Evolutionary conservation across 2,888 invertebrate species (phyloP), one percentile per base, ranked within the genome.

Genomic region (Ennomos fuscantarius): DNA sequence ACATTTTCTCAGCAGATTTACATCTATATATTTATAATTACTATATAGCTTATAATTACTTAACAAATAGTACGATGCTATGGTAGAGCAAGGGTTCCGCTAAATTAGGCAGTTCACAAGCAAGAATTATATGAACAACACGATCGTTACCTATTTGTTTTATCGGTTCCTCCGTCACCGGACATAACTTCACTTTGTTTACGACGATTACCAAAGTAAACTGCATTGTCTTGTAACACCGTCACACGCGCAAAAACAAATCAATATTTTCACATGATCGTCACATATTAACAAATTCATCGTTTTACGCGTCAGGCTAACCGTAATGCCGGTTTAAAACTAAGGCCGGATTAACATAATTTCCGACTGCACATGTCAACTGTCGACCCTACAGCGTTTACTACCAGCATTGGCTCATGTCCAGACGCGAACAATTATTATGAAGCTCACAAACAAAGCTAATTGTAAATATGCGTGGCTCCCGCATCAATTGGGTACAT

Each of bases 401-500:
- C 82, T 82, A 82, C 78, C 71, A 82, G 81, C 84, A 84, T 78
- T 83, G 81, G 84, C 81, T 77, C 76, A 72, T 74, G 79, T 83
- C 84, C 81, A 83, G 78, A 76, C 47, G 41, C n/a, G 31, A 79
- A 80, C 84, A 81, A 84, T 86, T 85, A 88, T 84, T 83, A 85
- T 82, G 84, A 86, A 68, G 74, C 74, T 69, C 77, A 79, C 81
- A 81, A 81, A 84, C 86, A 85, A 79, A 84, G 87, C 85, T 91
- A 91, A 91, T 89, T 89, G 89, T 87, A 85, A 82, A 83, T 79
- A 79, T 81, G 76, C 71, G 86, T 78, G 70, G 56, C 89, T 89
- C 91, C 91, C 90, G 91, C 89, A 82, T 88, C 86, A 89, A 91
- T 90, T 89, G 84, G 74, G 88, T 83, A 78, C 82, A 89, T 89